Evolutionary conservation across 2,888 invertebrate genomes (phyloP), one percentile per base, ranked within the genome.

Genomic region (Drosophila peninsularis): DNA sequence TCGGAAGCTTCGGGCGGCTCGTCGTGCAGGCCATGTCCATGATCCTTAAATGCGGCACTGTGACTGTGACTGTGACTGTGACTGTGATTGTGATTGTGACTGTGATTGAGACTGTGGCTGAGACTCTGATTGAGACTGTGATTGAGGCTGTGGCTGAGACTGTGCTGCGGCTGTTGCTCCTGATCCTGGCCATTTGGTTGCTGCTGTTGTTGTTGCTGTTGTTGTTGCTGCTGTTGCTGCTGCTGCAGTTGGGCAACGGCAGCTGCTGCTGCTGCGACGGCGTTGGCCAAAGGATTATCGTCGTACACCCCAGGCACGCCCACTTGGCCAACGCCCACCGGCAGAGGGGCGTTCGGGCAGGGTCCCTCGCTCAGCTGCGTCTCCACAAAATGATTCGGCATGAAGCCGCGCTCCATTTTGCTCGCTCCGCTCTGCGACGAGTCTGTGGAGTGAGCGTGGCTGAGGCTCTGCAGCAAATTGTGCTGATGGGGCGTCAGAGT

Each of bases 381-480:
- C 71, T 92, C 92, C 32, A 92, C 92, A 75, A 92, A 92, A 62
- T 91, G 92, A 69, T 92, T 92, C 52, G 92, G 92, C 75, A 91
- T 77, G 41, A 90, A 91, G 17, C 50, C 50, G 21, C 92, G 88
- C 53, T 92, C 91, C 76, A 90, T 60, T 47, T 92, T 92, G 62
- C 91, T 86, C 10, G 79, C 76, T 6, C 90, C 90, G 21, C 91
- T 91, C 50, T 90, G 90, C 10, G 89, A 86, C 36, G 91, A 91
- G 52, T 91, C 91, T 62, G 90, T 90, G 41, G 91, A 90, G 67
- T 89, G 90, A 27, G 86, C 89, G 37, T 80, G 82, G 27, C 70
- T 81, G 14, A 91, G 71, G 60, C 85, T 89, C 42, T 91, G 91
- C 27, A 91, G 75, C 19, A 91, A 62, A 21, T 68, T 80, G 37